Percentiles rank a stretch among this genome's conserved stretches.
These are phyloP conservation scores for Arge pagana DNA, from an alignment of 2,888 invertebrate species.

Conservation along the genomic window DNA sequence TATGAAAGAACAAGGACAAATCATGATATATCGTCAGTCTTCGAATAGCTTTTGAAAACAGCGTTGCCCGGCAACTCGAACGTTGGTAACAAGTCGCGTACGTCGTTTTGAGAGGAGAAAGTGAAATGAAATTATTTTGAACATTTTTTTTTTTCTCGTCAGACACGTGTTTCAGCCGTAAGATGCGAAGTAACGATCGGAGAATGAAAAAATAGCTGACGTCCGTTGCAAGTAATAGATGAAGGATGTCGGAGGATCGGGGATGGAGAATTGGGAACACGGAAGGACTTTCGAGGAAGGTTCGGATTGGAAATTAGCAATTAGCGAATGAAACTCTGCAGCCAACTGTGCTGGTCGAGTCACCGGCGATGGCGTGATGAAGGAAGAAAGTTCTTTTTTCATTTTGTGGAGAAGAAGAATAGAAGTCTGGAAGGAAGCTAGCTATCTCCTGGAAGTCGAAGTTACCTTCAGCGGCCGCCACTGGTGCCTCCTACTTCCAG, in stretches of 20 bases:
- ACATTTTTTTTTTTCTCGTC: no score
- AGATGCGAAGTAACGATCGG: no score
- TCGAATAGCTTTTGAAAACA: no score
- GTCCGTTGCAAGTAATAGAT: no score
- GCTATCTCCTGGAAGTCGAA: slow-evolving; percentile 65
- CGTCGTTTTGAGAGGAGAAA: no score
- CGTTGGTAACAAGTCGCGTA: no score
- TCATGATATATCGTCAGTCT: no score
- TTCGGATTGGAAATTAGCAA: slow-evolving; percentile 48
- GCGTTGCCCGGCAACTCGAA: no score
- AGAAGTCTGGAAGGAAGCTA: slow-evolving; percentile 60
- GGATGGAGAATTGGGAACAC: slow-evolving; percentile 10
- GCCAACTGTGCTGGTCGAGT: slow-evolving; percentile 54
- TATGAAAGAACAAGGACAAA: no score
- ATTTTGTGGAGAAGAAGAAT: slow-evolving; percentile 47
- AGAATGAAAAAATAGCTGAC: no score
- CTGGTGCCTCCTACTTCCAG: slow-evolving; percentile 66
- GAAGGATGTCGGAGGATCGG: background rate
- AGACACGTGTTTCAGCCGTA: no score
- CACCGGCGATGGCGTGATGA: slow-evolving; percentile 53
- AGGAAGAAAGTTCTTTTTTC: slow-evolving; percentile 40
- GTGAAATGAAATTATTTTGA: no score
- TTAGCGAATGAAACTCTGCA: slow-evolving; percentile 55
- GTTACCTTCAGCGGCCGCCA: slow-evolving; percentile 62
- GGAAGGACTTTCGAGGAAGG: slow-evolving; percentile 29